Evolutionary conservation across 2,888 invertebrate genomes (phyloP).

Genomic region (Diabrotica balteata): DNA sequence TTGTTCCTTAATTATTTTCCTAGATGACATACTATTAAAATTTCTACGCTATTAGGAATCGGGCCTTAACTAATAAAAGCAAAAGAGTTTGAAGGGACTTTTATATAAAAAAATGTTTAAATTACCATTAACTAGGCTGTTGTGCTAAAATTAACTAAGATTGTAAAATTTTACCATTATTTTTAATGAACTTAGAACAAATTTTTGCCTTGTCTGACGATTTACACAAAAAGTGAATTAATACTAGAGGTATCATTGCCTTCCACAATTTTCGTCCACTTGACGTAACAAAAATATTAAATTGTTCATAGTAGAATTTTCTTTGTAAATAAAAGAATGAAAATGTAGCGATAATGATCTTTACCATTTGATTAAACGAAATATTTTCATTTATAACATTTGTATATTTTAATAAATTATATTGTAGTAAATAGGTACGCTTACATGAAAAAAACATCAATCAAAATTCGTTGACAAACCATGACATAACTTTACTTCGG

Average conservation of each 20-base stretch:
- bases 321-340: too few species aligned
- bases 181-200: conserved; percentile 38
- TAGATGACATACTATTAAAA: too few species aligned
- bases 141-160: conserved; percentile 43
- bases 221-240: conserved; percentile 38
- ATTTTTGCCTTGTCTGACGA: conserved; percentile 36
- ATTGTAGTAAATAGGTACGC: too few species aligned
- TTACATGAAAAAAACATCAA: too few species aligned
- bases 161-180: conserved; percentile 36
- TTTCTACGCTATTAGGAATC: not conserved
- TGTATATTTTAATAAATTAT: too few species aligned
- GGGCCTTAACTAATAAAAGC: conserved; percentile 17
- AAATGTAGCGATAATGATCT: too few species aligned
- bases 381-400: too few species aligned
- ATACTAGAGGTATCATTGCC: conserved; percentile 19
- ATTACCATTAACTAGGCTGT: conserved; percentile 45
- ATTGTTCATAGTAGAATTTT: too few species aligned
- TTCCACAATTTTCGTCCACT: conserved; percentile 5
- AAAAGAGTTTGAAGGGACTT: conserved; percentile 37
- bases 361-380: too few species aligned
- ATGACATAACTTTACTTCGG: too few species aligned
- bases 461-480: too few species aligned
- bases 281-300: not conserved
- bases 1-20: too few species aligned
- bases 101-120: conserved; percentile 21